These are phyloP conservation scores for Stomatorhinus ivindoensis DNA, from an alignment of 2,113 vertebrate species.

Conservation along the genomic window DNA sequence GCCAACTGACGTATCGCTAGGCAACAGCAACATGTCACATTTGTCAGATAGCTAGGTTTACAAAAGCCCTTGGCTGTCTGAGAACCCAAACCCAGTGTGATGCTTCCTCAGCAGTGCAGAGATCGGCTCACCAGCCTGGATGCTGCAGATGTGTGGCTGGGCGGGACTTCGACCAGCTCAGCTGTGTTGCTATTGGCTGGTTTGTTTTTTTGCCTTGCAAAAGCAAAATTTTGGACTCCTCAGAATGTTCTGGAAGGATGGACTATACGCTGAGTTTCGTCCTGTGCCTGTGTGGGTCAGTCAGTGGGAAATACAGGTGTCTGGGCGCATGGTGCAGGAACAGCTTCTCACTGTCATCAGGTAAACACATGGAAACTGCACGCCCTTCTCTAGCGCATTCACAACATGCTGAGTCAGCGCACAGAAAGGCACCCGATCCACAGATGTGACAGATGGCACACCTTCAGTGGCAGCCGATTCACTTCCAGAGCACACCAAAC, in stretches of 20 bases:
- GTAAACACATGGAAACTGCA: background rate
- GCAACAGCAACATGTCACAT: background rate
- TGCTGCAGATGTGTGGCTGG: background rate
- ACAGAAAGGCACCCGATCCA: background rate
- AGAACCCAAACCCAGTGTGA: background rate
- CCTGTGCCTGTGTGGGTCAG: background rate
- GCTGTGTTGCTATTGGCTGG: background rate
- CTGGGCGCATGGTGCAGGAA: background rate
- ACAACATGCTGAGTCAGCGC: background rate
- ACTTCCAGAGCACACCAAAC: background rate
- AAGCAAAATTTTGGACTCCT: background rate
- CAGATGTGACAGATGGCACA: background rate
- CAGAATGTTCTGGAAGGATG: background rate
- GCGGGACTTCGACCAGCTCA: background rate
- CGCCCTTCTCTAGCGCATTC: background rate
- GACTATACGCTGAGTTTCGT: background rate
- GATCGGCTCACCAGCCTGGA: background rate
- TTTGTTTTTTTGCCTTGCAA: background rate
- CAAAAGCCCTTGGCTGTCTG: background rate
- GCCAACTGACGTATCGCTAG: background rate
- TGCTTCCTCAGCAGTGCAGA: background rate
- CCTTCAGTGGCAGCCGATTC: background rate
- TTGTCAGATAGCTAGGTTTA: background rate
- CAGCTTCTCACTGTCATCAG: background rate
- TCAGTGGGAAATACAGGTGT: background rate